Evolutionary conservation across 2,888 invertebrate species (phyloP).

Genomic region (Philaethria dido): DNA sequence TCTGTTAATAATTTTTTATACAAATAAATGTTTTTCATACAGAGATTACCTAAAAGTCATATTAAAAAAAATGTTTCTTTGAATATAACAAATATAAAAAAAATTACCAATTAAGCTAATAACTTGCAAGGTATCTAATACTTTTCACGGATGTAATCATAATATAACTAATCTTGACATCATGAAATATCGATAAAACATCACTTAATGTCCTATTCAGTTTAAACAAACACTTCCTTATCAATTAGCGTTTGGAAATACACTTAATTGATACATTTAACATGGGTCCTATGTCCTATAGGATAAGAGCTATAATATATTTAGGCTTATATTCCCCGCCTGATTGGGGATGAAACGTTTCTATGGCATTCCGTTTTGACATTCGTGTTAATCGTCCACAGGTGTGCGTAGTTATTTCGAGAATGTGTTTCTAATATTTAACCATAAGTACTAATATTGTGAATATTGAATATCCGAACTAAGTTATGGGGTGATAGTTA

Average conservation of each 20-base stretch:
- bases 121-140: no score
- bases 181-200: slow-evolving; percentile 14
- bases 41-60: no score
- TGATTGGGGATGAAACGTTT: slow-evolving; percentile 70
- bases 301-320: slow-evolving; percentile 9
- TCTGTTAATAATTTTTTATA: no score
- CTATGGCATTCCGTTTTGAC: slow-evolving; percentile 75
- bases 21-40: no score
- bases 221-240: slow-evolving; percentile 56
- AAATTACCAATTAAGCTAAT: no score
- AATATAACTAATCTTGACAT: not conserved
- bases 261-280: slow-evolving; percentile 24
- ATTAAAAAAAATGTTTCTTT: no score
- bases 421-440: slow-evolving; percentile 50
- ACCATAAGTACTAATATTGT: slow-evolving; percentile 10
- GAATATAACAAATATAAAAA: no score
- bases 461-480: not conserved
- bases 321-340: slow-evolving; percentile 44
- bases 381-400: slow-evolving; percentile 77
- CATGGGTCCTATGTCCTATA: slow-evolving; percentile 17
- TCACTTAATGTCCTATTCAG: slow-evolving; percentile 28
- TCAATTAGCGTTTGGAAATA: slow-evolving; percentile 56
- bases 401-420: slow-evolving; percentile 63
- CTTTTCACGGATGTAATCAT: not conserved
- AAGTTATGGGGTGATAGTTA: not conserved